These are phyloP conservation scores for Hippasteria phrygiana DNA, from an alignment of 53 echinoderm and acorn worm genomes.

Conservation along the genomic window DNA sequence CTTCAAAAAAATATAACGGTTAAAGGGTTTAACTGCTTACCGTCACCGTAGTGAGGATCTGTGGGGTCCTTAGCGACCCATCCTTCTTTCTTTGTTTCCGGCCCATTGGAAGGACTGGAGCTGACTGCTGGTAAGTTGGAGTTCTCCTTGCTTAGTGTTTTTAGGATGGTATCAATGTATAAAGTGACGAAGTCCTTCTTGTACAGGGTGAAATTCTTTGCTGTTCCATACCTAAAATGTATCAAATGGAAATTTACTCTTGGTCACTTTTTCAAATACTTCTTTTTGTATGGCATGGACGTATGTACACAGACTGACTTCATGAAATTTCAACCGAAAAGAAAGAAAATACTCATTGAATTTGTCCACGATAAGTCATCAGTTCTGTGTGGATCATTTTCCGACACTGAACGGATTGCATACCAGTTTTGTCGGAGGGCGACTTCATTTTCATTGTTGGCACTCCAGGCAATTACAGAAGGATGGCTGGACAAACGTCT, in stretches of 20 bases:
- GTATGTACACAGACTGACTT: no score
- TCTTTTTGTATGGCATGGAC: no score
- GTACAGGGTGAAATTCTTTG: slow-evolving; percentile 79
- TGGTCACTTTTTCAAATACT: no score
- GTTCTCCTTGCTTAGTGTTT: slow-evolving; percentile 44
- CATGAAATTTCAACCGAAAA: no score
- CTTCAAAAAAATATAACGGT: no score
- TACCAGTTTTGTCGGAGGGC: slow-evolving; percentile 91
- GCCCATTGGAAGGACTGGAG: slow-evolving; percentile 94
- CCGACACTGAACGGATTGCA: neutral
- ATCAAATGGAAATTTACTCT: neutral
- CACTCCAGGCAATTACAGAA: slow-evolving; percentile 85
- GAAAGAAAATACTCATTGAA: no score
- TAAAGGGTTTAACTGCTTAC: slow-evolving; percentile 46
- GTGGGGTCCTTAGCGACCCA: slow-evolving; percentile 89
- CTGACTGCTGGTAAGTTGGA: slow-evolving; percentile 77
- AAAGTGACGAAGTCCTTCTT: slow-evolving; percentile 79
- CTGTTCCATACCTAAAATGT: slow-evolving; percentile 83
- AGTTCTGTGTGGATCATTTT: neutral
- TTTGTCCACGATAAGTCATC: no score
- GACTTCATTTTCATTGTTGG: slow-evolving; percentile 94
- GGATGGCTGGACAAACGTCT: slow-evolving; percentile 84
- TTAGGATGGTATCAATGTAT: slow-evolving; percentile 80
- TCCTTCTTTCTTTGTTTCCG: slow-evolving; percentile 75
- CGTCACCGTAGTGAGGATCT: slow-evolving; percentile 86